Evolutionary conservation across 2,113 vertebrate genomes (phyloP), one percentile per base, ranked within the genome.

Genomic region (Colossoma macropomum): DNA sequence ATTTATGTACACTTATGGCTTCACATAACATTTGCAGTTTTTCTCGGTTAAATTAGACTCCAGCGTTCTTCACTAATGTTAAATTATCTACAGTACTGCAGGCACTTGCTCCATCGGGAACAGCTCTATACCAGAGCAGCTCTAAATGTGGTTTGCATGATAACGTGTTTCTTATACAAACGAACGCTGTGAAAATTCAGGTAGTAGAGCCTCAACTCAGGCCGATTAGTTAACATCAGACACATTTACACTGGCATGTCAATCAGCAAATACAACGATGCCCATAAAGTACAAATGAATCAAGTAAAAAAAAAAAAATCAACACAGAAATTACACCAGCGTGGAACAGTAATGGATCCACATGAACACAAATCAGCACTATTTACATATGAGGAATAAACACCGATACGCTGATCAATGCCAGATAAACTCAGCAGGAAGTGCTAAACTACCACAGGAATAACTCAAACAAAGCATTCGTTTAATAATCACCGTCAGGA

Each of bases 1-100:
- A 92, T 96, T 95, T 96, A 96, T 96, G 91, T 95, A 96, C 94
- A 95, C 92, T 93, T 96, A 96, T 95, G 95, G 95, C 95, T 97
- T 96, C 95, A 94, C 95, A 96, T 95, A 95, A 87, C 90, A 91
- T 94, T 89, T 93, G 92, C 89, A 93, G 94, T 91, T 95, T 93
- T 93, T 94, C 94, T 93, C 94, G 90, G 94, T 91, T 95, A 48
- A 79, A 28, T 79, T 30, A 28, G 56, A 80, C 65, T 72, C 90
- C 93, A 90, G 88, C 21, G 12, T 79, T 70, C 32, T 30, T 84
- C 25, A 25, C 41, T 68, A 41, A 52, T 74, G 70, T 48, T 45
- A 21, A 1, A 38, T 48, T 28, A 56, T 93, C 89, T 93, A 94
- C 90, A 94, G 75, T 89, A 88, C 88, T 88, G 88, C 94, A 96